Conservation (phyloP, 2,113 vertebrate genomes). For the Scytalopus superciliaris region DNA sequence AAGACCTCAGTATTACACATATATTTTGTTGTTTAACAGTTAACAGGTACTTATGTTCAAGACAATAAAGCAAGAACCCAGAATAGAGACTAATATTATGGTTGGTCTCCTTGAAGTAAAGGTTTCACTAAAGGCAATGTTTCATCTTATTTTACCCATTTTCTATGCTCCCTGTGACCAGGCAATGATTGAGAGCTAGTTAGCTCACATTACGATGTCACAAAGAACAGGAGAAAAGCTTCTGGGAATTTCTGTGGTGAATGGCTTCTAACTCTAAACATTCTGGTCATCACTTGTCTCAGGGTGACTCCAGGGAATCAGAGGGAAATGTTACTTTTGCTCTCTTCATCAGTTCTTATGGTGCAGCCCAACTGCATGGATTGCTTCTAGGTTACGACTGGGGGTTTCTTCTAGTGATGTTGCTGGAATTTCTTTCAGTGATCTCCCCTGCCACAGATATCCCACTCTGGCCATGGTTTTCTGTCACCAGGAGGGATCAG, state of each 20-base stretch:
- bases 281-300: not conserved
- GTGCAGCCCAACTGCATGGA: not conserved
- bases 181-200: not conserved
- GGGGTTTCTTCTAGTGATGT: not conserved
- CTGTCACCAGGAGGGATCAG: not conserved
- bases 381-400: not conserved
- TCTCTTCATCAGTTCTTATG: not conserved
- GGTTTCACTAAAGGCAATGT: not conserved
- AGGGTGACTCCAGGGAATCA: not conserved
- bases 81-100: not conserved
- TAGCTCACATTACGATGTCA: not conserved
- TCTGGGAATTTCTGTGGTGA: not conserved
- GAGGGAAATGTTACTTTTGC: not conserved
- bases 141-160: not conserved
- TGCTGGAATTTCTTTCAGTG: not conserved
- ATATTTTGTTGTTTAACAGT: not conserved
- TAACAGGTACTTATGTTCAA: not conserved
- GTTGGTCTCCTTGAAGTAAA: not conserved
- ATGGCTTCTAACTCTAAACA: not conserved
- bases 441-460: not conserved
- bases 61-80: not conserved
- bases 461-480: not conserved
- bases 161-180: not conserved
- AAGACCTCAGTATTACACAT: not conserved
- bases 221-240: not conserved